Conservation (phyloP, 2,113 vertebrate genomes). For the Xenopus borealis region DNA sequence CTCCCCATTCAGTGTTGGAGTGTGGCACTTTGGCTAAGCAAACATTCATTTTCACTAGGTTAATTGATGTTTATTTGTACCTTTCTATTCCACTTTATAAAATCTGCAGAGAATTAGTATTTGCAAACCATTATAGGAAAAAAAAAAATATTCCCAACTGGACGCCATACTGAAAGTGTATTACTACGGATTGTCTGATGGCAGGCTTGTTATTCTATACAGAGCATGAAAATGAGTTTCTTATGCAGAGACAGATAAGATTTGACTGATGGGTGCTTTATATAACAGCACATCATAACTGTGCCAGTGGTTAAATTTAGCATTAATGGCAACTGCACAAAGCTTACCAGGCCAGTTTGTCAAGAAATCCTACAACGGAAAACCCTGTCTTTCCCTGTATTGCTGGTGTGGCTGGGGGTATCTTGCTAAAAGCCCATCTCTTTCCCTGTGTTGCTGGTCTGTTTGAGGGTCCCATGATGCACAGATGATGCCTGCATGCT, state of each 20-base stretch:
- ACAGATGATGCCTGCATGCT: too few relatives aligned
- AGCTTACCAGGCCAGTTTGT: too few relatives aligned
- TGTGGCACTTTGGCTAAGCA: too few relatives aligned
- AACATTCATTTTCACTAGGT: neutral
- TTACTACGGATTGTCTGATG: conserved; percentile 37
- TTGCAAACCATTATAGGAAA: conserved; percentile 30
- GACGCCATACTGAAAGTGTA: conserved; percentile 30
- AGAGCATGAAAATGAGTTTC: conserved; percentile 42
- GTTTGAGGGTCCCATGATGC: too few relatives aligned
- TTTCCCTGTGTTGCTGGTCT: too few relatives aligned
- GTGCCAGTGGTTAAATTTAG: neutral
- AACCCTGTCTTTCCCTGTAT: too few relatives aligned
- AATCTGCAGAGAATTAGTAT: conserved; percentile 42
- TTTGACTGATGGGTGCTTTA: conserved; percentile 33
- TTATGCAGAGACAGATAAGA: conserved; percentile 32
- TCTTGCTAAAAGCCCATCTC: too few relatives aligned
- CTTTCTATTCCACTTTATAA: conserved; percentile 26
- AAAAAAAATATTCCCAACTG: conserved; percentile 23
- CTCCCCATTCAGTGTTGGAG: too few relatives aligned
- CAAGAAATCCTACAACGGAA: too few relatives aligned
- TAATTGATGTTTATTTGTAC: neutral
- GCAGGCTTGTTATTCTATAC: conserved; percentile 33
- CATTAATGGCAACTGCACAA: neutral
- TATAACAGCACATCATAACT: conserved; percentile 19
- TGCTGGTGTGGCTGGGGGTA: too few relatives aligned